These are phyloP conservation scores for Acrobasis repandana DNA, from an alignment of 2,888 invertebrate species.

Conservation along the genomic window DNA sequence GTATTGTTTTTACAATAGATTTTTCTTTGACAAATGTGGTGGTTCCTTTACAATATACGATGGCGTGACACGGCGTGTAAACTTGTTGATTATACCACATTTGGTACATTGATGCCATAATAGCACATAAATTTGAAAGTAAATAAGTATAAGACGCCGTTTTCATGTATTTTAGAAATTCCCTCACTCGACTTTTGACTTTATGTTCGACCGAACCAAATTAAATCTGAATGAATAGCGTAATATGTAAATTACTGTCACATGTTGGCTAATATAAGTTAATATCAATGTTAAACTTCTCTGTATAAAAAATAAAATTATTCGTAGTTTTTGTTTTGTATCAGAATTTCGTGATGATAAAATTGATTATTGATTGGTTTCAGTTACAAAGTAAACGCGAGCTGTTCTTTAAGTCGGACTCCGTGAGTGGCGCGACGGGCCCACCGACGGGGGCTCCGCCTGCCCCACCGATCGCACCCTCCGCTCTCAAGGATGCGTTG, in stretches of 20 bases:
- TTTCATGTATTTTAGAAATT: not conserved
- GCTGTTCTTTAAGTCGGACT: slow-evolving; percentile 91
- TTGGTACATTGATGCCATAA: slow-evolving; percentile 18
- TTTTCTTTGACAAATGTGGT: not conserved
- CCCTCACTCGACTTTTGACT: not conserved
- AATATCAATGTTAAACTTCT: too few relatives aligned
- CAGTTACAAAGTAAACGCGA: slow-evolving; percentile 93
- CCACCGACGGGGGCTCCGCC: slow-evolving; percentile 69
- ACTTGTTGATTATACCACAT: slow-evolving; percentile 24
- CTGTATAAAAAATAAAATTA: not conserved
- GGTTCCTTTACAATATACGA: not conserved
- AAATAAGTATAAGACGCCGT: slow-evolving; percentile 6
- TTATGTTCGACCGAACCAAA: not conserved
- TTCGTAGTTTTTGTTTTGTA: not conserved
- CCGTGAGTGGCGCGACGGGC: slow-evolving; percentile 75
- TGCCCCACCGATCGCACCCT: slow-evolving; percentile 72
- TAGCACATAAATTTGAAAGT: slow-evolving; percentile 4
- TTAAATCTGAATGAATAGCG: not conserved
- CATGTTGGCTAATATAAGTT: too few relatives aligned
- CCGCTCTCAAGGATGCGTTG: slow-evolving; percentile 78
- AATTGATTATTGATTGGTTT: slow-evolving; percentile 46
- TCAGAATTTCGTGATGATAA: not conserved
- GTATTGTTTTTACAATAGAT: not conserved
- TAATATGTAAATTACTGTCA: not conserved
- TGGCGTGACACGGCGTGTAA: slow-evolving; percentile 6